Evolutionary conservation across 2,113 vertebrate genomes (phyloP).

Genomic region (Eublepharis macularius): DNA sequence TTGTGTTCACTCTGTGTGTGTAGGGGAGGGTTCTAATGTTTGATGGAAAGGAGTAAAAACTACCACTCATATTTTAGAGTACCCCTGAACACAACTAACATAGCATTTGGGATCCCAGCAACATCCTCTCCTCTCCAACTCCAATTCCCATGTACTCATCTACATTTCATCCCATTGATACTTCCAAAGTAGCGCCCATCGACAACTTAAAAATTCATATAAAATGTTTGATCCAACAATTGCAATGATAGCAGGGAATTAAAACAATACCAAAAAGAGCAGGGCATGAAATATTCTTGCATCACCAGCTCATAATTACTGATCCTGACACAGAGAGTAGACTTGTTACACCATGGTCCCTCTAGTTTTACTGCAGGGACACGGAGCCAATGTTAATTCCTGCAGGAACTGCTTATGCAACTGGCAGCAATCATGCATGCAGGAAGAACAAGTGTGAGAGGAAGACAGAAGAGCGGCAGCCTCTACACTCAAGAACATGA

Average conservation of each 20-base stretch:
- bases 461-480: background rate
- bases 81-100: background rate
- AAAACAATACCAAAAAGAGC: constrained; percentile 17
- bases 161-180: background rate
- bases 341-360: constrained; percentile 8
- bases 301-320: constrained; percentile 10
- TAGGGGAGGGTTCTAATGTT: background rate
- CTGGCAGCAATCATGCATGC: constrained; percentile 62
- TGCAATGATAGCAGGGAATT: background rate
- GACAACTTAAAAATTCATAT: background rate
- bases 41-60: background rate
- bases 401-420: constrained; percentile 80
- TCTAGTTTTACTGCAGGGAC: constrained; percentile 61
- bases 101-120: background rate
- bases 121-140: background rate
- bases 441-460: background rate
- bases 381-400: constrained; percentile 64
- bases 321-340: constrained; percentile 26
- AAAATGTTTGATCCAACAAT: background rate
- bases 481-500: background rate
- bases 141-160: background rate
- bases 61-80: background rate
- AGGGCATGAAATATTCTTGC: background rate
- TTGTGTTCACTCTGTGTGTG: background rate
- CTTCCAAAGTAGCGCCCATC: background rate